These are phyloP conservation scores for Ectropis crepuscularia DNA, from an alignment of 2,888 invertebrate species.

Conservation along the genomic window DNA sequence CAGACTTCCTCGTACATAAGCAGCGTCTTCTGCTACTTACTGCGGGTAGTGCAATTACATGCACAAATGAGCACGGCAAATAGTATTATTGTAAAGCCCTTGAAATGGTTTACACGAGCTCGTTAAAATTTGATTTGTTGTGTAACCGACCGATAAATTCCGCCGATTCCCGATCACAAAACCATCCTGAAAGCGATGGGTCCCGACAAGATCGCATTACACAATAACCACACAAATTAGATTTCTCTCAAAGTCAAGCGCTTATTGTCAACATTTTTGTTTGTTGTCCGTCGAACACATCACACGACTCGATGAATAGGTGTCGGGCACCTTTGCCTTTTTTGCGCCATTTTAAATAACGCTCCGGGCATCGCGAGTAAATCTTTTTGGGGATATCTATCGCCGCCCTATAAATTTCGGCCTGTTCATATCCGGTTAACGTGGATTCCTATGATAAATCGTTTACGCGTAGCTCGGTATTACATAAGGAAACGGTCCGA, in stretches of 20 bases:
- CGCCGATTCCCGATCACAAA: constrained; percentile 63
- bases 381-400: constrained; percentile 25
- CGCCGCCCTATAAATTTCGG: constrained; percentile 8
- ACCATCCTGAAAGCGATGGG: constrained; percentile 63
- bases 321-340: constrained; percentile 73
- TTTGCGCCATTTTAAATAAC: constrained; percentile 46
- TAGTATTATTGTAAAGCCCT: constrained; percentile 64
- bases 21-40: constrained; percentile 59
- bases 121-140: constrained; percentile 83
- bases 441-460: constrained; percentile 16
- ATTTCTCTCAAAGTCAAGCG: constrained; percentile 83
- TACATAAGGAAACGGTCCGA: constrained; percentile 27
- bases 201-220: constrained; percentile 70
- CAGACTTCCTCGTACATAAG: constrained; percentile 17
- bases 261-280: constrained; percentile 77
- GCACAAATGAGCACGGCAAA: constrained; percentile 66
- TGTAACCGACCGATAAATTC: constrained; percentile 82
- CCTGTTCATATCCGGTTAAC: constrained; percentile 15
- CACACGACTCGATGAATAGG: constrained; percentile 74
- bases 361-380: constrained; percentile 28
- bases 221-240: constrained; percentile 84
- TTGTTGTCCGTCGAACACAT: constrained; percentile 77
- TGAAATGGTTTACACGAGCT: constrained; percentile 72
- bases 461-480: constrained; percentile 16
- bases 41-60: constrained; percentile 74